Conservation (phyloP, 30 jellyfish, hydroid and myxozoan genomes). For the Rhopilema esculentum region DNA sequence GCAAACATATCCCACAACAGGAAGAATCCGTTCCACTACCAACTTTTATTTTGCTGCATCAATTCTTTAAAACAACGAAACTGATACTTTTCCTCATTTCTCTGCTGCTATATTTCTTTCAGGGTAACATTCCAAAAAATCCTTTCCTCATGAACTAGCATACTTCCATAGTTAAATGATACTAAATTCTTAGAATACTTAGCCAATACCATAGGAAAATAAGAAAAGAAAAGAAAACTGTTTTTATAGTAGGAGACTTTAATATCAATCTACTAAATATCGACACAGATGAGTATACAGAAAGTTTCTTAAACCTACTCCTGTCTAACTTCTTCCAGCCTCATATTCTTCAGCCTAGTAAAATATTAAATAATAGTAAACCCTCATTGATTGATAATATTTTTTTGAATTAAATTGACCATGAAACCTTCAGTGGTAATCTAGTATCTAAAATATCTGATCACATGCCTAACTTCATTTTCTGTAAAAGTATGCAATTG, state of each 20-base stretch:
- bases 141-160: no score
- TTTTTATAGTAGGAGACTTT: constrained; percentile 33
- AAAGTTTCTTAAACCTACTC: constrained; percentile 30
- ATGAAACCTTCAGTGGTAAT: constrained; percentile 39
- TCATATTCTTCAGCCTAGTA: constrained; percentile 51
- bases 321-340: constrained; percentile 58
- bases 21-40: no score
- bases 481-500: constrained; percentile 17
- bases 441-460: constrained; percentile 36
- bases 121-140: no score
- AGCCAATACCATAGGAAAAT: no score
- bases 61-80: no score
- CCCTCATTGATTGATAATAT: constrained; percentile 52
- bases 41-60: no score
- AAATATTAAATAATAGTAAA: not conserved
- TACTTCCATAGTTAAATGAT: no score
- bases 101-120: no score
- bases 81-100: no score
- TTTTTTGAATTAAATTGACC: constrained; percentile 24
- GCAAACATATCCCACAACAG: no score
- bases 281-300: constrained; percentile 36
- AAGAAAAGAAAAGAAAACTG: constrained; percentile 14
- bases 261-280: constrained; percentile 38
- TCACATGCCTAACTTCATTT: constrained; percentile 38
- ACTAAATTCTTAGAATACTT: no score